A percentile compares a stretch with the other conserved stretches of the same genome.
Evolutionary conservation across 2,797 vertebrate species (phyloP).

Genomic region (Parotocinclus haroldoi): DNA sequence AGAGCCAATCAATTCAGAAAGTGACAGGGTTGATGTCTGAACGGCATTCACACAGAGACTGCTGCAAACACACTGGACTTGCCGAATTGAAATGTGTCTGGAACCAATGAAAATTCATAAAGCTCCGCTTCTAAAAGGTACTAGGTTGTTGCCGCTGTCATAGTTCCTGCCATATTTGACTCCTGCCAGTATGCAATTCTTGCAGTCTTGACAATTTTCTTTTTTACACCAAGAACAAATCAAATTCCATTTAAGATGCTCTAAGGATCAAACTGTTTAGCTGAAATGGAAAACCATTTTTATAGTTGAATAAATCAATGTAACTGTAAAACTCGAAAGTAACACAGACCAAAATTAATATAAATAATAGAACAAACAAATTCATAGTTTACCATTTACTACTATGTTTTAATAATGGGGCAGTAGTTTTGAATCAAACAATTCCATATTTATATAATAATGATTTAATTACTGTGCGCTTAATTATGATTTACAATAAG

Average conservation of each 20-base stretch:
- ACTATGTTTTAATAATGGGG: no score
- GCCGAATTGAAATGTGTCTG: background rate
- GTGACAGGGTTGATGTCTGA: conserved; percentile 28
- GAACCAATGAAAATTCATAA: conserved; percentile 34
- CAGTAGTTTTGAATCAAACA: no score
- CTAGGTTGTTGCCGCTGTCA: conserved; percentile 18
- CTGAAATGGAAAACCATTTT: conserved; percentile 18
- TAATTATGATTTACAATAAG: no score
- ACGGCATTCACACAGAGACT: conserved; percentile 18
- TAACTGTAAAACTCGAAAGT: no score
- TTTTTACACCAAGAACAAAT: conserved; percentile 23
- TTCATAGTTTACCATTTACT: no score
- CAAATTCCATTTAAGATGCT: conserved; percentile 31
- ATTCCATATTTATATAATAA: no score
- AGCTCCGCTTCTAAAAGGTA: conserved; percentile 31
- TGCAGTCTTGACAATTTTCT: conserved; percentile 19
- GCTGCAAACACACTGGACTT: conserved; percentile 32
- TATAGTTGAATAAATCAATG: background rate
- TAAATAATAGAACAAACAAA: no score
- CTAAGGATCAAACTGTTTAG: conserved; percentile 11
- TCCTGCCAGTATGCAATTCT: conserved; percentile 26
- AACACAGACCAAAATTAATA: no score
- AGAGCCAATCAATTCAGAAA: conserved; percentile 18
- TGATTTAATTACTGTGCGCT: no score
- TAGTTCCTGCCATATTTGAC: conserved; percentile 20